Percentiles rank a stretch among this genome's conserved stretches.
These are phyloP conservation scores for Emmelina monodactyla DNA, from an alignment of 2,888 invertebrate species.

Conservation along the genomic window DNA sequence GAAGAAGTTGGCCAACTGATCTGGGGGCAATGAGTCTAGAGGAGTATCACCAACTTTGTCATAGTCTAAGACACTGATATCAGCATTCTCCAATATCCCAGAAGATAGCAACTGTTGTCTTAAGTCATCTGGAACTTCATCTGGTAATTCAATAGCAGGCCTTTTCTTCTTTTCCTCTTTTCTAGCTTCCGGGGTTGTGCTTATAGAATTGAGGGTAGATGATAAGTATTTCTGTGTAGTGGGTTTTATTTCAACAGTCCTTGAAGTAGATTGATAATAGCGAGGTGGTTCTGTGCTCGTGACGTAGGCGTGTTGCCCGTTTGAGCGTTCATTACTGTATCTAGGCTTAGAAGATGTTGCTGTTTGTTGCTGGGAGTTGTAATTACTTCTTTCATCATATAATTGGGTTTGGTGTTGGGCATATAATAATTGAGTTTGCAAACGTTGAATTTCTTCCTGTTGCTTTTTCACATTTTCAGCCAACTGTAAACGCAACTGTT, in stretches of 20 bases:
- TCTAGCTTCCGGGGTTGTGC: conserved; percentile 40
- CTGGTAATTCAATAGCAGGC: conserved; percentile 71
- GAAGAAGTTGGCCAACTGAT: conserved; percentile 86
- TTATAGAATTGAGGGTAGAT: conserved; percentile 55
- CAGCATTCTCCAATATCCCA: conserved; percentile 86
- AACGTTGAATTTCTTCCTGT: conserved; percentile 58
- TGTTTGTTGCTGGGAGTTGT: conserved; percentile 34
- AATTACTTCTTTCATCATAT: conserved; percentile 22
- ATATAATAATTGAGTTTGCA: conserved; percentile 44
- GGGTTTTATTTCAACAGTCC: conserved; percentile 55
- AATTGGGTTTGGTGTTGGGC: conserved; percentile 33
- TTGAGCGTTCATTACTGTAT: conserved; percentile 47
- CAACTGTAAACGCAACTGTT: conserved; percentile 46
- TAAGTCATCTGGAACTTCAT: conserved; percentile 88
- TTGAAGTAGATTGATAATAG: conserved; percentile 48
- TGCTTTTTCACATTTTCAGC: conserved; percentile 58
- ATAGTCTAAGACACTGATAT: conserved; percentile 86
- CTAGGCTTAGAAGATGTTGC: conserved; percentile 40
- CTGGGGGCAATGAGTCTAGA: conserved; percentile 82
- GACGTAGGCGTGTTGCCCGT: conserved; percentile 30
- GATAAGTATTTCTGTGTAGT: conserved; percentile 58
- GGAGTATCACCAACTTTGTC: conserved; percentile 89
- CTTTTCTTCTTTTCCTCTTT: conserved; percentile 67
- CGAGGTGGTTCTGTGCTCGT: conserved; percentile 38
- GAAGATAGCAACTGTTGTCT: conserved; percentile 83